Evolutionary conservation across 2,113 vertebrate species (phyloP).

Genomic region (Danio rerio): DNA sequence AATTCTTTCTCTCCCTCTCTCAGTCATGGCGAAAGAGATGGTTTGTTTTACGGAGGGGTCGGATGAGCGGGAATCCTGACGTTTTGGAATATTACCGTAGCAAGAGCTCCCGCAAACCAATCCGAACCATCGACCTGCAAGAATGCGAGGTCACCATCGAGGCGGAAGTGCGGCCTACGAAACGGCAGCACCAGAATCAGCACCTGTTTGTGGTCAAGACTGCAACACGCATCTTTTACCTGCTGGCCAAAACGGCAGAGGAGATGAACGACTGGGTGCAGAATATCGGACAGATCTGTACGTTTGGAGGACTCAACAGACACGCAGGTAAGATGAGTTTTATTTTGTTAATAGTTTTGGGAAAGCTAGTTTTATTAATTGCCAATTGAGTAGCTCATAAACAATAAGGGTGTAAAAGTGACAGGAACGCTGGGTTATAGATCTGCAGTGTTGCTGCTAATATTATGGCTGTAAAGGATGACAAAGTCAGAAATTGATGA

Average conservation of each 20-base stretch:
- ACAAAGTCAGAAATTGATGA: not conserved
- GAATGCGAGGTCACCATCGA: slow-evolving; percentile 91
- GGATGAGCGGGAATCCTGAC: slow-evolving; percentile 93
- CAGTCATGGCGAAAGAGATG: slow-evolving; percentile 97
- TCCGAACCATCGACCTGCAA: slow-evolving; percentile 91
- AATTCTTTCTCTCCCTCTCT: slow-evolving; percentile 21
- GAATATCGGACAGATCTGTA: slow-evolving; percentile 92
- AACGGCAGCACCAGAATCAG: slow-evolving; percentile 89
- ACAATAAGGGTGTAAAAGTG: not conserved
- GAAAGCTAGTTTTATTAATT: not conserved
- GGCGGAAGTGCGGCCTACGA: slow-evolving; percentile 81
- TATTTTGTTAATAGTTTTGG: not conserved
- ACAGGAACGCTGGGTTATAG: not conserved
- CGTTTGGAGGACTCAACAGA: slow-evolving; percentile 84
- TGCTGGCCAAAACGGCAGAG: slow-evolving; percentile 95
- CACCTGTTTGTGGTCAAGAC: slow-evolving; percentile 95
- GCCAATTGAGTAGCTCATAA: not conserved
- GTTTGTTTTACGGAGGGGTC: slow-evolving; percentile 93
- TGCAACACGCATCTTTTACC: slow-evolving; percentile 88
- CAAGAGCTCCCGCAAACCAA: slow-evolving; percentile 89
- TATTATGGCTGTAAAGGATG: too few relatives aligned
- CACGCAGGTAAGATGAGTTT: slow-evolving; percentile 77
- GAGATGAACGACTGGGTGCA: slow-evolving; percentile 96
- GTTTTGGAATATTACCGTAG: slow-evolving; percentile 96
- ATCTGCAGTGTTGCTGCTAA: too few relatives aligned